A percentile compares a stretch with the other conserved stretches of the same genome.
Conservation (phyloP, 2,797 vertebrate species). For the Pagetopsis macropterus region DNA sequence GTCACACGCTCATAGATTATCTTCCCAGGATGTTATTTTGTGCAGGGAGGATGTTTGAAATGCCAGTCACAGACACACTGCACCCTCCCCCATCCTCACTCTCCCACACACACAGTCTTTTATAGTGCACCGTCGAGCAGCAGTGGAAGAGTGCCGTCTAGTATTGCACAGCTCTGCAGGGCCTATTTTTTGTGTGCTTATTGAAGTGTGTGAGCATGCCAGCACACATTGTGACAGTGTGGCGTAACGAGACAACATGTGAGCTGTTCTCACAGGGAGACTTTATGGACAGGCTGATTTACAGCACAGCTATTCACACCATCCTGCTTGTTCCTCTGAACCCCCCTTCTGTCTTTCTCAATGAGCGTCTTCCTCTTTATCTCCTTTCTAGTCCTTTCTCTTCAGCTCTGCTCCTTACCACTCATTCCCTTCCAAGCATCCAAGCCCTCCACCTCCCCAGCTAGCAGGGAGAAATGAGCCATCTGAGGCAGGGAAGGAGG, state of each 20-base stretch:
- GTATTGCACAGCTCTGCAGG: slow-evolving; percentile 67
- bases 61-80: slow-evolving; percentile 78
- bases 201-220: slow-evolving; percentile 52
- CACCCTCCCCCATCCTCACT: slow-evolving; percentile 66
- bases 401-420: slow-evolving; percentile 28
- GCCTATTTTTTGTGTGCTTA: slow-evolving; percentile 59
- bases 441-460: slow-evolving; percentile 30
- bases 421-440: slow-evolving; percentile 25
- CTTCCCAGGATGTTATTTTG: slow-evolving; percentile 84
- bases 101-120: slow-evolving; percentile 49
- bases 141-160: slow-evolving; percentile 66
- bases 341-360: slow-evolving; percentile 59
- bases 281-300: slow-evolving; percentile 75
- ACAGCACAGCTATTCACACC: slow-evolving; percentile 73
- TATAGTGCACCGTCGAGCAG: slow-evolving; percentile 70
- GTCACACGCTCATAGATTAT: slow-evolving; percentile 82
- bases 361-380: slow-evolving; percentile 62
- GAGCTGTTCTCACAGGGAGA: slow-evolving; percentile 62
- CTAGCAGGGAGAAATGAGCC: slow-evolving; percentile 60
- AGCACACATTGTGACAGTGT: slow-evolving; percentile 59
- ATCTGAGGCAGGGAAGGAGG: slow-evolving; percentile 59
- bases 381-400: slow-evolving; percentile 48
- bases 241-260: slow-evolving; percentile 67
- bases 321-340: slow-evolving; percentile 55
- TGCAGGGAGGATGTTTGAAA: slow-evolving; percentile 82